A percentile compares a stretch with the other conserved stretches of the same genome.
phyloP scores from a whole-genome alignment of 2,113 vertebrate genomes.

The Cephalopterus ornatus region DNA sequence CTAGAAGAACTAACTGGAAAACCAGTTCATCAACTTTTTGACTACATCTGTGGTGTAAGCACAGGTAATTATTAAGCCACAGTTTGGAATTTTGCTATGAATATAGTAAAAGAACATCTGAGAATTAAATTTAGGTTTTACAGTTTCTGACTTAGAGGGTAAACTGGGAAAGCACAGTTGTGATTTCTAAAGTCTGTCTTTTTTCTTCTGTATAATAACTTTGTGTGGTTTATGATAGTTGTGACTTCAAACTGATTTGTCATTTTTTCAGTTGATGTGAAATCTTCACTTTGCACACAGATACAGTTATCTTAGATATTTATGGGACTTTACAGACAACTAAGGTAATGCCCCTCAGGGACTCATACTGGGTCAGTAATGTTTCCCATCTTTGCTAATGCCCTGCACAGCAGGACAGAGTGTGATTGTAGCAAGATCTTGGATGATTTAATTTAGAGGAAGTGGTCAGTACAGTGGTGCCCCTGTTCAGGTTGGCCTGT shows the following conservation, averaged over 20 bases:
- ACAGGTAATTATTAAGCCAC: slow-evolving; percentile 81
- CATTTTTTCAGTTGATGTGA: not conserved
- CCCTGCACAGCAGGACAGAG: not conserved
- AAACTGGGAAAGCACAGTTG: not conserved
- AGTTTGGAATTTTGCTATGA: not conserved
- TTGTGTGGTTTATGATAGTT: not conserved
- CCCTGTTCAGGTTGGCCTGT: not conserved
- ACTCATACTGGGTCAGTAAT: not conserved
- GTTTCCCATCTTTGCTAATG: not conserved
- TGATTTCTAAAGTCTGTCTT: not conserved
- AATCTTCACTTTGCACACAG: not conserved
- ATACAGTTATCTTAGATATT: not conserved
- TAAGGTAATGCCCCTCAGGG: not conserved
- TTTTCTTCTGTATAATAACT: not conserved
- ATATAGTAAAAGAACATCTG: not conserved
- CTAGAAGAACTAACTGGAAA: slow-evolving; percentile 91
- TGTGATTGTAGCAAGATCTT: not conserved
- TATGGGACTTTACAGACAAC: not conserved
- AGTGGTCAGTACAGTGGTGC: not conserved
- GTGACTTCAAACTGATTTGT: not conserved
- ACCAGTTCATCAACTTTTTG: slow-evolving; percentile 92
- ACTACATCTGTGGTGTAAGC: slow-evolving; percentile 98
- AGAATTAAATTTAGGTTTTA: not conserved
- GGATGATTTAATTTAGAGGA: not conserved
- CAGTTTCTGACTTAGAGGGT: not conserved